phyloP scores from a whole-genome alignment of 2,113 vertebrate genomes.

The Nothoprocta pentlandii region DNA sequence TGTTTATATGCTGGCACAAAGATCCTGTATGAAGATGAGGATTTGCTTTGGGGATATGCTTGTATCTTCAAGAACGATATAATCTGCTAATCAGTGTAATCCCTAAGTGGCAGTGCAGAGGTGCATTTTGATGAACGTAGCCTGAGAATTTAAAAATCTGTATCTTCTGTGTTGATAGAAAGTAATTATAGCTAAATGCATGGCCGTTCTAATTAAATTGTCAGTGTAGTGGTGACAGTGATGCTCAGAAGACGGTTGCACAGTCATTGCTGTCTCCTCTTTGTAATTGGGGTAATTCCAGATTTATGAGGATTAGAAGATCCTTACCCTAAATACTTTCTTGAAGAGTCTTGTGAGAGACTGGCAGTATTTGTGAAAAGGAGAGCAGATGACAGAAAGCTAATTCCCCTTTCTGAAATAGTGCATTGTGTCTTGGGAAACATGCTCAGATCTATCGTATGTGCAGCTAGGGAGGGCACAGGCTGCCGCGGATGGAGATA shows the following conservation, averaged over 20 bases:
- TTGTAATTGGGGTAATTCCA: constrained; percentile 68
- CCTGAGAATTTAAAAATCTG: constrained; percentile 51
- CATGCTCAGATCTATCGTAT: not conserved
- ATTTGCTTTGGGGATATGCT: constrained; percentile 31
- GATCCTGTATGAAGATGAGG: constrained; percentile 6
- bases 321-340: constrained; percentile 20
- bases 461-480: not conserved
- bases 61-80: not conserved
- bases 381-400: constrained; percentile 17
- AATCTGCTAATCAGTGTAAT: constrained; percentile 24
- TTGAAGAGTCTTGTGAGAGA: constrained; percentile 18
- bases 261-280: constrained; percentile 40
- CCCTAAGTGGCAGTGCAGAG: not conserved
- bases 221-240: constrained; percentile 29
- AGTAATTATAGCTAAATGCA: constrained; percentile 59
- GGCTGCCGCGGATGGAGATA: accelerated
- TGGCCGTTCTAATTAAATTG: constrained; percentile 69
- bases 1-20: constrained; percentile 5
- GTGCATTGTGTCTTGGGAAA: not conserved
- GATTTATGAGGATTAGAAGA: constrained; percentile 64
- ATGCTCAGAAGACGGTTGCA: constrained; percentile 52
- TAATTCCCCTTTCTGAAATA: constrained; percentile 17
- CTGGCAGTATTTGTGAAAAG: not conserved
- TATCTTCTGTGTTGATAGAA: constrained; percentile 44
- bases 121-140: constrained; percentile 1